Conservation (phyloP, 2,113 vertebrate species). For the Lutjanus erythropterus region DNA sequence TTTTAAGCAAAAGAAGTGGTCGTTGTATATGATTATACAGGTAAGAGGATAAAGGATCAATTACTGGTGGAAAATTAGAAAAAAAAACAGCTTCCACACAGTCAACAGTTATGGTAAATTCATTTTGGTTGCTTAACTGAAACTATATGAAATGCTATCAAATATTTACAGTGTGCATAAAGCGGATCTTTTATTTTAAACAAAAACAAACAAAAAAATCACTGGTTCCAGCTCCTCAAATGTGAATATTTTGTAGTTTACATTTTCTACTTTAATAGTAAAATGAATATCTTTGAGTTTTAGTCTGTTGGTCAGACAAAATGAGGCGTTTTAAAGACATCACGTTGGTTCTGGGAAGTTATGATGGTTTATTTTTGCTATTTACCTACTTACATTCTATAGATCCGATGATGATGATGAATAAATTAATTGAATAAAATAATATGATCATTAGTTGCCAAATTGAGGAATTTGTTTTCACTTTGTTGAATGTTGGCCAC, state of each 20-base stretch:
- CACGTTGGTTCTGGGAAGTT: neutral
- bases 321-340: neutral
- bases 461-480: no score
- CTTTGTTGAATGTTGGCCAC: no score
- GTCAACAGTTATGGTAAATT: neutral
- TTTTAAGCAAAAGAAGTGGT: neutral
- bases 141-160: neutral
- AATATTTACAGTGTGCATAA: neutral
- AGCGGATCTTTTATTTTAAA: no score
- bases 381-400: neutral
- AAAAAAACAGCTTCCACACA: neutral
- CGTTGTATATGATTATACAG: neutral
- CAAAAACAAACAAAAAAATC: neutral
- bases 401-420: no score
- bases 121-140: neutral
- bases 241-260: neutral
- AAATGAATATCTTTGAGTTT: constrained; percentile 1
- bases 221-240: neutral
- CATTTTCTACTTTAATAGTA: neutral
- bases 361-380: no score
- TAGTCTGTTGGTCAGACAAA: no score
- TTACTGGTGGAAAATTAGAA: neutral
- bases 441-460: no score
- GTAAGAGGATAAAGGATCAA: neutral
- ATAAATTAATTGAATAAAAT: neutral